Percentiles rank a stretch among this genome's conserved stretches.
These are phyloP conservation scores for Catalaphyllia jardinei DNA, from an alignment of 64 coral and sea anemone species.

Conservation along the genomic window DNA sequence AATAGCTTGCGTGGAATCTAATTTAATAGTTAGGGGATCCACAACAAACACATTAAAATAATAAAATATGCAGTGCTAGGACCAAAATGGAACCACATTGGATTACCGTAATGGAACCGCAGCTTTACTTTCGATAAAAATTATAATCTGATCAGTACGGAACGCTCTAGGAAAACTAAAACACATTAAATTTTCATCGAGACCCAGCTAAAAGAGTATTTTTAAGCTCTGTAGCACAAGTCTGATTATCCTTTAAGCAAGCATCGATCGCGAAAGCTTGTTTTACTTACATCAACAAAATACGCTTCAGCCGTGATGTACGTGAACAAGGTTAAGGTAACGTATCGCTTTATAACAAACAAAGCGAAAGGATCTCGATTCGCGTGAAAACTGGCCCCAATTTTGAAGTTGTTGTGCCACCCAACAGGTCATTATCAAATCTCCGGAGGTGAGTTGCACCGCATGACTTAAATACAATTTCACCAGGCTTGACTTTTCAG, in stretches of 20 bases:
- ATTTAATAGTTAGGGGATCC: background rate
- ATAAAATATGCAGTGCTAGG: background rate
- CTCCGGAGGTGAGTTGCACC: background rate
- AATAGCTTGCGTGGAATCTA: too few relatives aligned
- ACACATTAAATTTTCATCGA: conserved; percentile 30
- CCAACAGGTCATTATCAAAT: background rate
- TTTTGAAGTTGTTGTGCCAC: too few relatives aligned
- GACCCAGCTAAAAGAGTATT: background rate
- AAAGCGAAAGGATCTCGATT: too few relatives aligned
- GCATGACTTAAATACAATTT: background rate
- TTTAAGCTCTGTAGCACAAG: background rate
- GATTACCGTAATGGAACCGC: conserved; percentile 11
- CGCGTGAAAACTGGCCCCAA: too few relatives aligned
- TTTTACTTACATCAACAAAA: background rate
- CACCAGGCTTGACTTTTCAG: too few relatives aligned
- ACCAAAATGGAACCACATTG: background rate
- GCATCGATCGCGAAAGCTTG: background rate
- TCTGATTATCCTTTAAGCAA: background rate
- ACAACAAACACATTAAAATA: background rate
- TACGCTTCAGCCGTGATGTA: background rate
- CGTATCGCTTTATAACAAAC: background rate
- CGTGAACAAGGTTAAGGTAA: background rate
- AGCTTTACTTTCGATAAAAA: background rate
- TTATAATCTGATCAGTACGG: background rate
- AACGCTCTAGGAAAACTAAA: background rate